Base-by-base conservation (phyloP, 2,888 invertebrate species). In the Crocallis elinguaria region DNA sequence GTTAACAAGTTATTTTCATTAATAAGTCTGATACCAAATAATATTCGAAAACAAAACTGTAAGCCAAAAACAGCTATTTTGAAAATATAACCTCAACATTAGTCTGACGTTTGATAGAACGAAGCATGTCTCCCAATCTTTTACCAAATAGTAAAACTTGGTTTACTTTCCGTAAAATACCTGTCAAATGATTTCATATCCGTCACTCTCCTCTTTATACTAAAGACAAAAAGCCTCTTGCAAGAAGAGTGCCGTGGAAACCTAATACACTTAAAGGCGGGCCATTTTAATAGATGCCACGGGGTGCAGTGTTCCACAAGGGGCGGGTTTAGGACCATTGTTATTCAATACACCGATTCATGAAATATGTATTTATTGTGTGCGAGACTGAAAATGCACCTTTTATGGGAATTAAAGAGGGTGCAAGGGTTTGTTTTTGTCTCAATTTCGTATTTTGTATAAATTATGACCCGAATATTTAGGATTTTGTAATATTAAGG, bases 301-400 rank as follows among this genome's bases (percentile, higher is more conserved):
- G 7, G 33, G 53, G 57, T 51, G 48, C 57, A 35, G 60, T 54
- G 53, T 57, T 36, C 52, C 53, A 36, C 53, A 58, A 49, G 53
- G 52, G 56, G 42, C 58, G 55, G 59, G 45, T 52, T 53, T 63
- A 55, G 60, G 59, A 57, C 44, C 62, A 64, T 83, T 82, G 79
- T 79, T 85, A 86, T 84, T 86, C 86, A 83, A 84, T 83, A 76
- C n/a, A n/a, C 77, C 65, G 72, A 75, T 83, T 82, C 84, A 87
- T 87, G 86, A 86, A 87, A 86, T 82, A 86, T 86, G 77, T 84
- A 86, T 86, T 79, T 80, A 79, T 79, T 77, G 75, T 53, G 50
- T 39, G 49, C 33, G 41, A 42, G 41, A 57, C 70, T 56, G 58
- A 52, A 53, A 57, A 21, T 53, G 54, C 49, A 57, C 36, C 51